These are phyloP conservation scores for Vireo altiloquus DNA, from an alignment of 2,113 vertebrate species.

Conservation along the genomic window DNA sequence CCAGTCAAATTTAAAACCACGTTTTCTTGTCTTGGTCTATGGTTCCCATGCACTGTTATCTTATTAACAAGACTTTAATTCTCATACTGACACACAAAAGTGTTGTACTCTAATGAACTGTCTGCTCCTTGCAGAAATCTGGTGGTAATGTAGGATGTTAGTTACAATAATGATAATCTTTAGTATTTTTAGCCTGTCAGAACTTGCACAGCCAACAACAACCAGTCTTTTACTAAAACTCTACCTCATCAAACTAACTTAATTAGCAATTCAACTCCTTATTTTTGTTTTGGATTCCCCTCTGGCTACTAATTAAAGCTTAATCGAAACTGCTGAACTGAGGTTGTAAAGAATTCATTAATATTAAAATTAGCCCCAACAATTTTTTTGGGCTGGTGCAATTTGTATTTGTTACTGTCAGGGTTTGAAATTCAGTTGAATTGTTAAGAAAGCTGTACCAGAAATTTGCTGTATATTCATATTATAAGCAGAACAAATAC, in stretches of 20 bases:
- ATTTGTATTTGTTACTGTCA: conserved; percentile 91
- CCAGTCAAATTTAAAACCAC: conserved; percentile 56
- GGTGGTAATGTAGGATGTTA: conserved; percentile 68
- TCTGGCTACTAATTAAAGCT: conserved; percentile 99
- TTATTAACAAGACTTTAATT: conserved; percentile 77
- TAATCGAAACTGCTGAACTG: conserved; percentile 99
- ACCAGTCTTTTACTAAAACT: conserved; percentile 86
- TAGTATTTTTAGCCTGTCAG: conserved; percentile 87
- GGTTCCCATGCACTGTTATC: conserved; percentile 54
- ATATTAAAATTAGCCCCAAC: conserved; percentile 99
- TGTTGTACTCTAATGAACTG: conserved; percentile 74
- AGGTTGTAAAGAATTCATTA: conserved; percentile 99
- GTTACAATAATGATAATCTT: conserved; percentile 83
- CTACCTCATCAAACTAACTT: conserved; percentile 91
- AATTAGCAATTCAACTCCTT: conserved; percentile 99
- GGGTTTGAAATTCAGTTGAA: conserved; percentile 81
- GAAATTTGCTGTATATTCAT: conserved; percentile 72
- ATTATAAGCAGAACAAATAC: conserved; percentile 53
- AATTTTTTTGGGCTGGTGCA: conserved; percentile 85
- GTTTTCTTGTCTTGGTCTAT: conserved; percentile 51
- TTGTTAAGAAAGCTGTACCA: conserved; percentile 69
- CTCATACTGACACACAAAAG: conserved; percentile 71
- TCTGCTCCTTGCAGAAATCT: conserved; percentile 66
- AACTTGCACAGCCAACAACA: conserved; percentile 81
- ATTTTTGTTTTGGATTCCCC: conserved; percentile 99